Conservation (phyloP, 2,113 vertebrate species). For the human region GRCh38 chr12:61532501-61533000, state of each 20-base stretch:
- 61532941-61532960: not conserved
- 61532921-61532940: slow-evolving; percentile 29
- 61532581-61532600: not conserved
- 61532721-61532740: slow-evolving; percentile 58
- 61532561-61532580: not conserved
- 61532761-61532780: slow-evolving; percentile 68
- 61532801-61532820: slow-evolving; percentile 72
- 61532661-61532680: slow-evolving; percentile 56
- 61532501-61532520: not conserved
- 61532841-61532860: slow-evolving; percentile 64
- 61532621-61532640: slow-evolving; percentile 50
- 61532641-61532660: slow-evolving; percentile 50
- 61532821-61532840: slow-evolving; percentile 73
- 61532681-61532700: slow-evolving; percentile 69
- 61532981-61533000: not conserved
- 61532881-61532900: slow-evolving; percentile 75
- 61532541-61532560: not conserved
- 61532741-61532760: slow-evolving; percentile 35
- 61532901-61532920: slow-evolving; percentile 46
- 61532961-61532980: not conserved
- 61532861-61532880: slow-evolving; percentile 71
- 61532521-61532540: not conserved
- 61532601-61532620: slow-evolving; percentile 28
- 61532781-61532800: slow-evolving; percentile 75
- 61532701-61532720: slow-evolving; percentile 71